These are phyloP conservation scores for Ophonus ardosiacus DNA, from an alignment of 2,888 invertebrate species.

Conservation along the genomic window DNA sequence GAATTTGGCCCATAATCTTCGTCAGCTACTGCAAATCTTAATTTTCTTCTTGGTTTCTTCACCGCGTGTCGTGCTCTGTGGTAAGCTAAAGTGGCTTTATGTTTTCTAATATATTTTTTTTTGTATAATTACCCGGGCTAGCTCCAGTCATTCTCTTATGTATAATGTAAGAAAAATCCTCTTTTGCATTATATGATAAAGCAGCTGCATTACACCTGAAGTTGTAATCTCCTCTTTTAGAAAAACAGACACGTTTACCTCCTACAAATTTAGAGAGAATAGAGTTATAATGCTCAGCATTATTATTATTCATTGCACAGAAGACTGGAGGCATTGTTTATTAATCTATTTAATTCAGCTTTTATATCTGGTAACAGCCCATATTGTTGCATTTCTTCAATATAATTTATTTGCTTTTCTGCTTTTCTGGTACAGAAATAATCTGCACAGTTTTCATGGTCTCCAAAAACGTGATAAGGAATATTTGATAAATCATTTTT, in stretches of 20 bases:
- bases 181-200: constrained; percentile 1
- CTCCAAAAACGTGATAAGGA: background rate
- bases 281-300: background rate
- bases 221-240: constrained; percentile 7
- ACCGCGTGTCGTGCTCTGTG: background rate
- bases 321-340: background rate
- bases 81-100: background rate
- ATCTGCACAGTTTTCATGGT: background rate
- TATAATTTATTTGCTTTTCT: background rate
- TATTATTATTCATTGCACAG: constrained; percentile 4
- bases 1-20: too few relatives aligned
- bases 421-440: background rate
- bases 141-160: background rate
- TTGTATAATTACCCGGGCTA: background rate
- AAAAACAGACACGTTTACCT: constrained; percentile 8
- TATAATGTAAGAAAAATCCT: background rate
- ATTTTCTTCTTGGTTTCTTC: constrained; percentile 2
- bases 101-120: background rate
- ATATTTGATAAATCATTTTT: constrained; percentile 4
- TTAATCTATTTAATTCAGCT: background rate
- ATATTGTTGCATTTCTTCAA: background rate
- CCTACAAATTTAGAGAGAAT: background rate
- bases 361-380: background rate
- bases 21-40: background rate
- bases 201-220: constrained; percentile 2